Percentiles rank a stretch among this genome's conserved stretches.
phyloP scores from a whole-genome alignment of 2,888 invertebrate species.

The Stenchaetothrips biformis region DNA sequence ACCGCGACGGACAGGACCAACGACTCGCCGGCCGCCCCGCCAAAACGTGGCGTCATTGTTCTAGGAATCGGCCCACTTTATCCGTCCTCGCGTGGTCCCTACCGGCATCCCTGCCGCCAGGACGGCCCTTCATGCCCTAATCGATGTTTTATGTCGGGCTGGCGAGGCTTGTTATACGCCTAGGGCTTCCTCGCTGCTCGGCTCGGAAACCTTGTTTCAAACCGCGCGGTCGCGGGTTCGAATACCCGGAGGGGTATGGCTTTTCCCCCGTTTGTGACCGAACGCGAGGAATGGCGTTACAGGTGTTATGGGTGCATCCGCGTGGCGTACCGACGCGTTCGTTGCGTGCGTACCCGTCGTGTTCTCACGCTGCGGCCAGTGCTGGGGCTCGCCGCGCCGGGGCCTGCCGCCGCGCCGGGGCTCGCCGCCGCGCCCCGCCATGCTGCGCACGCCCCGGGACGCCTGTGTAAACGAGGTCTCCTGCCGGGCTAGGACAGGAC shows the following conservation, averaged over 20 bases:
- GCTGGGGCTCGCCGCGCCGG: not conserved
- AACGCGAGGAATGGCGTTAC: not conserved
- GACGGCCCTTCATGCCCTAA: not conserved
- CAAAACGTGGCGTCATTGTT: constrained; percentile 15
- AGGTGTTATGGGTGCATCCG: not conserved
- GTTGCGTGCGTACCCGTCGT: not conserved
- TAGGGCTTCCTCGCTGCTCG: not conserved
- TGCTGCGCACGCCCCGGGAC: not conserved
- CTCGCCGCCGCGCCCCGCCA: not conserved
- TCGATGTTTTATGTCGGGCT: not conserved
- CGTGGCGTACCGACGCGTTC: too few species aligned
- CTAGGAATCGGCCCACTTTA: constrained; percentile 13
- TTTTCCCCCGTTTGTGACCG: not conserved
- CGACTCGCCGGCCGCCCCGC: not conserved
- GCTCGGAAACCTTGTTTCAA: not conserved
- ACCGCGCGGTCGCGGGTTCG: not conserved
- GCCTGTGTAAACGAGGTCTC: constrained; percentile 19
- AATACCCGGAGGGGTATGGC: not conserved
- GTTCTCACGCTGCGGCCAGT: constrained; percentile 16
- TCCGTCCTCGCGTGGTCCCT: not conserved
- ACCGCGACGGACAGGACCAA: not conserved
- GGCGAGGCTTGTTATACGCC: not conserved
- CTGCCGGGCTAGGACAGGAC: not conserved
- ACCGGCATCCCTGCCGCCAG: not conserved
- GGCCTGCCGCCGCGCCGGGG: not conserved